Percentiles rank a stretch among this genome's conserved stretches.
Evolutionary conservation across 2,113 vertebrate species (phyloP).

Genomic region (Smithornis capensis): DNA sequence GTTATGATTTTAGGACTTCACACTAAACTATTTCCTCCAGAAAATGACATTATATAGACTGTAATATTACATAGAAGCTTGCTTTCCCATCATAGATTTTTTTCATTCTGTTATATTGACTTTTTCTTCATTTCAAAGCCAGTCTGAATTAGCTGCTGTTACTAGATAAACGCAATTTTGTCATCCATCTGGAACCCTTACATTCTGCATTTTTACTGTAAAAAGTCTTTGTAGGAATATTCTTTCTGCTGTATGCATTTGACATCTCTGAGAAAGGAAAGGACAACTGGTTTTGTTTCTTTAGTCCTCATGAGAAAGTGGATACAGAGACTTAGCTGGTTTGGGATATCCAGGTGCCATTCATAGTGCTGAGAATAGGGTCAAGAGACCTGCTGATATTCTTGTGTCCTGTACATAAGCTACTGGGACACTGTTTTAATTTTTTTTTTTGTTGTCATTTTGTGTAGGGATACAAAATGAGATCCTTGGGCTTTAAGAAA

Average conservation of each 20-base stretch:
- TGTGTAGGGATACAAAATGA: neutral
- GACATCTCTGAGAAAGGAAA: neutral
- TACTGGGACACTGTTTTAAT: neutral
- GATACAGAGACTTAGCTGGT: neutral
- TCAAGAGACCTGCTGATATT: neutral
- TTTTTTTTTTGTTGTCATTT: neutral
- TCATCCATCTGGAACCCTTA: neutral
- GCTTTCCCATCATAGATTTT: neutral
- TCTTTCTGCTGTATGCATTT: neutral
- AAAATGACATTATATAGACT: neutral
- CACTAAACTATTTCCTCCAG: neutral
- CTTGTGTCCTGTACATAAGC: neutral
- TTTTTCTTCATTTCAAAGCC: neutral
- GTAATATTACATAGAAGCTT: neutral
- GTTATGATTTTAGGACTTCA: neutral
- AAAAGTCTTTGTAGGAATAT: neutral
- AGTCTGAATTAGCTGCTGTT: neutral
- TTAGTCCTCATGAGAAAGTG: neutral
- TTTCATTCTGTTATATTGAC: neutral
- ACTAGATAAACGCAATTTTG: neutral
- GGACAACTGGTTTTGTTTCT: accelerated
- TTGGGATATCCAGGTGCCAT: neutral
- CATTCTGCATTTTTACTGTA: neutral
- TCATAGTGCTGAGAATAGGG: neutral
- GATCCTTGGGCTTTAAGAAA: neutral